Evolutionary conservation across 2,888 invertebrate genomes (phyloP), one percentile per base, ranked within the genome.

Genomic region (Drosophila quinaria): DNA sequence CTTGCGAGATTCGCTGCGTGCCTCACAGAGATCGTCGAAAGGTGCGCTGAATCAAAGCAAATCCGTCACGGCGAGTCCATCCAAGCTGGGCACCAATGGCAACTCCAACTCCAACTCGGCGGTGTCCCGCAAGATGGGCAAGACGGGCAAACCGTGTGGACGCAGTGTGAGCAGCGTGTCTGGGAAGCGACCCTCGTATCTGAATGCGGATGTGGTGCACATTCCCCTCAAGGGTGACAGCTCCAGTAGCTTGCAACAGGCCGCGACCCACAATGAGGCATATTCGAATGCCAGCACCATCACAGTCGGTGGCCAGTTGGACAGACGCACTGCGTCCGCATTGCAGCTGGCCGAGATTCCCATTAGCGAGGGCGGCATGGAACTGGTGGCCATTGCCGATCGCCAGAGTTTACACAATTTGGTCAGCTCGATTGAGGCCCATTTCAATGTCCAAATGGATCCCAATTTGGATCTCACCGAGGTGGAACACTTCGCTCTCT

Each of bases 401-500:
- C 92, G 93, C 10, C 92, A 93, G 79, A 93, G 93, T 62, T 72
- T 93, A 62, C 91, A 90, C 54, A 93, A 93, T 71, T 76, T 93
- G 59, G 92, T 92, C 50, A 88, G 83, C 80, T 85, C 84, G 9
- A 85, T 85, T 5, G 93, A 93, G 70, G 93, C 92, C 3, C 90
- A 92, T 60, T 93, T 91, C 52, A 92, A 93, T 71, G 92, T 93
- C 3, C 86, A 91, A 56, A 88, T 93, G 31, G 93, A 93, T 85
- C 92, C 92, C 44, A 94, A 95, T 64, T 91, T 96, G 46, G 97
- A 97, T 80, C 92, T 97, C 33, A 97, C 97, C 0, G 97, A 97
- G 80, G 97, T 97, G 1, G 97, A 97, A 88, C 96, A 97, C 90
- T 97, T 97, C 91, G 97, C 97, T 35, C 92, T 97, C 67, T 97